A percentile compares a stretch with the other conserved stretches of the same genome.
Conservation (phyloP, 2,797 vertebrate genomes). For the Anabacerthia variegaticeps region DNA sequence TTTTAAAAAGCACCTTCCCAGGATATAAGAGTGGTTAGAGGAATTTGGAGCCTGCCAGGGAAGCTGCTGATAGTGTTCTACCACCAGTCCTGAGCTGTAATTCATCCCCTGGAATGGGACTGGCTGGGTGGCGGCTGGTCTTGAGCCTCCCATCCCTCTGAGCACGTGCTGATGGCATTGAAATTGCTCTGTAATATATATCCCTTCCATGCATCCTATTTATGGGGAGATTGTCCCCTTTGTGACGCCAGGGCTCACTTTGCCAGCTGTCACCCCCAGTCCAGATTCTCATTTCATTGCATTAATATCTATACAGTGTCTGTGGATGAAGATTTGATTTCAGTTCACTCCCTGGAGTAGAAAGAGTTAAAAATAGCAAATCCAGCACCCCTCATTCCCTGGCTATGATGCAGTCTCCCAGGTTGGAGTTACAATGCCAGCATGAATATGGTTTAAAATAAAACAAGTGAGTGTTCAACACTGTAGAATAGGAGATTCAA, state of each 20-base stretch:
- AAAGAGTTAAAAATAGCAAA: slow-evolving; percentile 61
- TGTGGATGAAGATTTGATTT: slow-evolving; percentile 29
- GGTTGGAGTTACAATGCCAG: slow-evolving; percentile 37
- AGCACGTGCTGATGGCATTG: background rate
- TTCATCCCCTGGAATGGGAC: slow-evolving; percentile 26
- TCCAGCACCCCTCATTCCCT: slow-evolving; percentile 38
- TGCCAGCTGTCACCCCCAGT: slow-evolving; percentile 42
- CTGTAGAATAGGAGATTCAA: background rate
- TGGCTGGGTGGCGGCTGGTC: background rate
- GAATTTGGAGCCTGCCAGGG: background rate
- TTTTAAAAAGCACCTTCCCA: background rate
- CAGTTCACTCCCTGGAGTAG: background rate
- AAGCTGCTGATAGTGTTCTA: background rate
- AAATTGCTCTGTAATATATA: slow-evolving; percentile 12
- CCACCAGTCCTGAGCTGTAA: background rate
- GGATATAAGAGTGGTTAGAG: background rate
- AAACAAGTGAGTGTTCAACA: background rate
- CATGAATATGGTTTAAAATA: slow-evolving; percentile 39
- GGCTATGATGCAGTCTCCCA: slow-evolving; percentile 32
- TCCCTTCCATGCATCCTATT: slow-evolving; percentile 1
- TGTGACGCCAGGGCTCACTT: slow-evolving; percentile 17
- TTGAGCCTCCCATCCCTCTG: background rate
- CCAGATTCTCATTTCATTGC: slow-evolving; percentile 22
- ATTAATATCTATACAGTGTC: background rate
- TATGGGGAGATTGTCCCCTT: slow-evolving; percentile 38